A percentile compares a stretch with the other conserved stretches of the same genome.
Conservation (phyloP, 2,888 invertebrate species). For the Sicus ferrugineus region DNA sequence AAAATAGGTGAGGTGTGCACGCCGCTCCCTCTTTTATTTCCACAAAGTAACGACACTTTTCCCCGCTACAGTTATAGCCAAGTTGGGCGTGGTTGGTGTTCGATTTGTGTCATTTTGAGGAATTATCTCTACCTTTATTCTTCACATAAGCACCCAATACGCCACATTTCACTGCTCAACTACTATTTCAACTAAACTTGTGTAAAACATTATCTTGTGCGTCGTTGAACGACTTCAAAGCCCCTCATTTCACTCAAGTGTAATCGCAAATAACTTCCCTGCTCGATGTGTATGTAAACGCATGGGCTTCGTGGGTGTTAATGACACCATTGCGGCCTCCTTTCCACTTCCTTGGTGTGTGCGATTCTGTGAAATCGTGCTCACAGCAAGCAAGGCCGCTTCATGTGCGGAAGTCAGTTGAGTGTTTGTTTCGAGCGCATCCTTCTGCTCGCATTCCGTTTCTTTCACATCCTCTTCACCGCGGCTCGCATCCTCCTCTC, state of each 20-base stretch:
- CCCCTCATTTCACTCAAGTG: conserved; percentile 32
- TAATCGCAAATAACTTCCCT: conserved; percentile 32
- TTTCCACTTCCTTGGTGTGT: neutral
- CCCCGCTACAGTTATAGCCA: too few species aligned
- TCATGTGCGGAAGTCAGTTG: neutral
- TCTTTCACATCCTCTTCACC: neutral
- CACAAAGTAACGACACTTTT: too few species aligned
- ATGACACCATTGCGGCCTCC: neutral
- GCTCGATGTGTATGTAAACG: neutral
- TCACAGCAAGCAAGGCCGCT: neutral
- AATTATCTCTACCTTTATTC: too few species aligned
- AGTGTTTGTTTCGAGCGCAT: neutral
- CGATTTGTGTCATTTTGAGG: too few species aligned
- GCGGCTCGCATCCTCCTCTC: neutral
- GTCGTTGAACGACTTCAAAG: neutral
- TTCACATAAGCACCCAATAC: too few species aligned
- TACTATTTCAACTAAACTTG: too few species aligned
- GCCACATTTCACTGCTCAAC: too few species aligned
- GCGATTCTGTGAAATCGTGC: neutral
- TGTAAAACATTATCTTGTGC: too few species aligned
- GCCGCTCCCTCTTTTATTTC: too few species aligned
- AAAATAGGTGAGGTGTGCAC: too few species aligned
- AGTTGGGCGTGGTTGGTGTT: too few species aligned
- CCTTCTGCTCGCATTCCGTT: neutral
- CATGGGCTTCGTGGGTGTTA: conserved; percentile 5